Evolutionary conservation across 35 echinoderm and acorn worm species (phyloP).

Genomic region (Strongylocentrotus purpuratus): DNA sequence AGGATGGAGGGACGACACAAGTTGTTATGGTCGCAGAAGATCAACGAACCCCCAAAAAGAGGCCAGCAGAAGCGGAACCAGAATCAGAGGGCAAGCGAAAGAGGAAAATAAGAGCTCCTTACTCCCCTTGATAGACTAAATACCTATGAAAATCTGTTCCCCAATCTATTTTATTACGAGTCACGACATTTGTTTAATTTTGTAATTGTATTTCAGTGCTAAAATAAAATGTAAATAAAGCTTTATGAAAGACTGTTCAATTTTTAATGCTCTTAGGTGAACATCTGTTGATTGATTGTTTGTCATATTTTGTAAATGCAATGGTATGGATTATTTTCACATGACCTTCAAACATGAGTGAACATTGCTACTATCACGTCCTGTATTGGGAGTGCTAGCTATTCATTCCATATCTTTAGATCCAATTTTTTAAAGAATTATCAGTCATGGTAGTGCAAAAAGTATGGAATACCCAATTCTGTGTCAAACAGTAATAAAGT

Average conservation of each 20-base stretch:
- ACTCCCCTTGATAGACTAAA: conserved; percentile 11
- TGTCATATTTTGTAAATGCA: not conserved
- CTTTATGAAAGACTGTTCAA: not conserved
- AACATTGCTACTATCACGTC: not conserved
- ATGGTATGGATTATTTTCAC: not conserved
- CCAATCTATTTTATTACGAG: not conserved
- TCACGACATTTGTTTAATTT: not conserved
- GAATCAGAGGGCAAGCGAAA: conserved; percentile 40
- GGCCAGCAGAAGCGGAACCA: conserved; percentile 34
- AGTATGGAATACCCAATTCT: too few species aligned
- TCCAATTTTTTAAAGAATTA: not conserved
- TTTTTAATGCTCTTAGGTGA: not conserved
- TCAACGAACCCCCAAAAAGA: conserved; percentile 25
- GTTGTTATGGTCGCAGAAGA: conserved; percentile 30
- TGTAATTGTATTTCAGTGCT: conserved; percentile 4
- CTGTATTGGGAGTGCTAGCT: not conserved
- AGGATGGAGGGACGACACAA: conserved; percentile 15
- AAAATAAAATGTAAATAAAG: not conserved
- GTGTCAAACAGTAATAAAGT: too few species aligned
- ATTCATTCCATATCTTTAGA: not conserved
- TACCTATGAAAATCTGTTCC: not conserved
- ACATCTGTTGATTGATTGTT: not conserved
- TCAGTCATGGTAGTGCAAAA: not conserved
- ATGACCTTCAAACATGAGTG: not conserved
- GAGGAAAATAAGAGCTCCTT: conserved; percentile 30